Evolutionary conservation across 1,140 invertebrate genomes (phyloP).

Genomic region (Hormaphis cornu): DNA sequence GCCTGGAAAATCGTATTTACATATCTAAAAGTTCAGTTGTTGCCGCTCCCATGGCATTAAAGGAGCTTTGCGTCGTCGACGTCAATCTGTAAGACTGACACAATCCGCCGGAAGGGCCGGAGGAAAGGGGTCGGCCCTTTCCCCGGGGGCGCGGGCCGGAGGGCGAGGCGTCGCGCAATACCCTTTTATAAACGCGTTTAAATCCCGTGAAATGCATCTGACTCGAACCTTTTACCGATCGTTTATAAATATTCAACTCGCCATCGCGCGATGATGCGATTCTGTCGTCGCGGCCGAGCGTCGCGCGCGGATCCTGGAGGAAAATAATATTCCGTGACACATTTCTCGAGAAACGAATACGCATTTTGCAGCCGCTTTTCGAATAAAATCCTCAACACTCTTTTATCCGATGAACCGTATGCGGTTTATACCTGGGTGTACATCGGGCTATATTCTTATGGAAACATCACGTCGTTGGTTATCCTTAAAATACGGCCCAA

Average conservation of each 20-base stretch:
- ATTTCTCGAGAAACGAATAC: slow-evolving; percentile 5
- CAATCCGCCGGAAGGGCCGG: background rate
- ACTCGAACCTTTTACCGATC: slow-evolving; percentile 30
- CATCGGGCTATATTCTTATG: no score
- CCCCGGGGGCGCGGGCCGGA: background rate
- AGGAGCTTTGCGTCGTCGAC: slow-evolving; percentile 26
- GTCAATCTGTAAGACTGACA: slow-evolving; percentile 27
- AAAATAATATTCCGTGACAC: no score
- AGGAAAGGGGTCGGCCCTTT: no score
- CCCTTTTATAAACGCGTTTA: slow-evolving; percentile 31
- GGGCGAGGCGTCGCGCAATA: background rate
- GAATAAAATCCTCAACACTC: no score
- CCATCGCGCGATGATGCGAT: background rate
- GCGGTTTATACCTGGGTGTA: no score
- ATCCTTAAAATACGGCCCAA: no score
- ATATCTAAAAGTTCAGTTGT: slow-evolving; percentile 33
- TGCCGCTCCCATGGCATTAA: slow-evolving; percentile 30
- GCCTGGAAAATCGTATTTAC: slow-evolving; percentile 29
- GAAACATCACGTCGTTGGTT: no score
- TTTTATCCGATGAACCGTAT: no score
- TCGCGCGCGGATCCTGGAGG: background rate
- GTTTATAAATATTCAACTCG: slow-evolving; percentile 31
- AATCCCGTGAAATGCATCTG: slow-evolving; percentile 32
- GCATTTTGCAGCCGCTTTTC: slow-evolving; percentile 7
- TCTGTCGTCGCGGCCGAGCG: no score